Evolutionary conservation across 1,140 invertebrate genomes (phyloP).

Genomic region (Venturia canescens): DNA sequence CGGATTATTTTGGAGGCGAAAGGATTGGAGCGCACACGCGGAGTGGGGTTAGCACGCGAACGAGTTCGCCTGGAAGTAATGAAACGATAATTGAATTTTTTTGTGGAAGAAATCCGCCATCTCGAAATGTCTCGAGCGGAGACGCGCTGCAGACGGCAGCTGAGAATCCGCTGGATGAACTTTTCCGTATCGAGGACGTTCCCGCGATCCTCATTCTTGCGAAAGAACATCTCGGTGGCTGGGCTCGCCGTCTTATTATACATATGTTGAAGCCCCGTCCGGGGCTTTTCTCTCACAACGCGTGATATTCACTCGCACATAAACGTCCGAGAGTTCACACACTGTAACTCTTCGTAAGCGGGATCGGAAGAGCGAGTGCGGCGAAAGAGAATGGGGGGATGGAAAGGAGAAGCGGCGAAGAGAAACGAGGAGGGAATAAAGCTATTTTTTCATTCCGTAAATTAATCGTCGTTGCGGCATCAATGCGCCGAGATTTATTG

Average conservation of each 20-base stretch:
- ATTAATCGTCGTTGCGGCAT: slow-evolving; percentile 28
- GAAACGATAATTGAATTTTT: slow-evolving; percentile 40
- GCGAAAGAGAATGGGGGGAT: neutral
- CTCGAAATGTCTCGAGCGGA: slow-evolving; percentile 40
- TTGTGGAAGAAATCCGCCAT: slow-evolving; percentile 62
- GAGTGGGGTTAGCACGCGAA: no score
- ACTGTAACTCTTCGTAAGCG: slow-evolving; percentile 12
- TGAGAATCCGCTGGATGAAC: slow-evolving; percentile 61
- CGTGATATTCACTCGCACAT: neutral
- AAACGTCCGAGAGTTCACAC: neutral
- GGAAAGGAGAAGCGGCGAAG: neutral
- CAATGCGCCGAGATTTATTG: slow-evolving; percentile 27
- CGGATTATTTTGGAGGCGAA: no score
- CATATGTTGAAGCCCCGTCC: neutral
- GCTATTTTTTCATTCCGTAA: slow-evolving; percentile 7
- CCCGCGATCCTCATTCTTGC: slow-evolving; percentile 57
- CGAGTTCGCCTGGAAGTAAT: no score
- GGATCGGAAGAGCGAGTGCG: neutral
- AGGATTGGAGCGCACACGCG: no score
- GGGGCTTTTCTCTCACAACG: neutral
- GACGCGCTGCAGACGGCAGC: slow-evolving; percentile 17
- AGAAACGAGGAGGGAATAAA: neutral
- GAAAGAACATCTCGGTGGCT: slow-evolving; percentile 67
- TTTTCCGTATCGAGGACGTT: slow-evolving; percentile 70
- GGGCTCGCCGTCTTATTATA: neutral